These are phyloP conservation scores for Tympanuchus pallidicinctus DNA, from an alignment of 2,113 vertebrate genomes.

Conservation along the genomic window DNA sequence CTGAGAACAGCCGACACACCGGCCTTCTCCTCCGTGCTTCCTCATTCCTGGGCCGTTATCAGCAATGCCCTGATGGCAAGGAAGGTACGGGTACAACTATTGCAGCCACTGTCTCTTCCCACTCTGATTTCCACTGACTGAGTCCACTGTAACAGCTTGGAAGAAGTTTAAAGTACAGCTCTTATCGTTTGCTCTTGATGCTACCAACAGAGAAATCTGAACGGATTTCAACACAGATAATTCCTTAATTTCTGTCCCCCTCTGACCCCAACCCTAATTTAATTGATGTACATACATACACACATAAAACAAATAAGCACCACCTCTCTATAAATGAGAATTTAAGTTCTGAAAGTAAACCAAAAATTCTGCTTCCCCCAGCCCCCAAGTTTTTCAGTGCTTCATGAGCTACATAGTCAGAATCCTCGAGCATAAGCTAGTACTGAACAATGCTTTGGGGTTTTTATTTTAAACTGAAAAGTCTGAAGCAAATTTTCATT, in stretches of 20 bases:
- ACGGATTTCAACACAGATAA: neutral
- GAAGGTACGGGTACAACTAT: neutral
- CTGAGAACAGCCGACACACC: accelerated
- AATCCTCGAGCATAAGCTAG: neutral
- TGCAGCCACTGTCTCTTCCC: neutral
- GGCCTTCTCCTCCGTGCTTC: accelerated
- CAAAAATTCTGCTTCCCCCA: neutral
- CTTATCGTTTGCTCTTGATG: neutral
- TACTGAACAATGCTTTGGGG: neutral
- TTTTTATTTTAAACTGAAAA: neutral
- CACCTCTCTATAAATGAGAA: neutral
- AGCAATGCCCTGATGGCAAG: neutral
- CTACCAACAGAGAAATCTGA: neutral
- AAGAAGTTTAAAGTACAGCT: neutral
- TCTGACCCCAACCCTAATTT: neutral
- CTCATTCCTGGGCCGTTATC: neutral
- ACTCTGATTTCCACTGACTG: neutral
- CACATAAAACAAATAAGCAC: neutral
- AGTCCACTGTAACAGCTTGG: neutral
- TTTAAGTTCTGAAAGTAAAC: neutral
- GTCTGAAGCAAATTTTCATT: neutral
- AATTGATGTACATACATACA: neutral
- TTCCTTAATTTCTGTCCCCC: neutral
- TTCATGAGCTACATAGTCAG: neutral
- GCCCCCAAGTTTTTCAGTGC: neutral